Conservation (phyloP, 2,797 vertebrate genomes). For the Eleutherodactylus coqui region DNA sequence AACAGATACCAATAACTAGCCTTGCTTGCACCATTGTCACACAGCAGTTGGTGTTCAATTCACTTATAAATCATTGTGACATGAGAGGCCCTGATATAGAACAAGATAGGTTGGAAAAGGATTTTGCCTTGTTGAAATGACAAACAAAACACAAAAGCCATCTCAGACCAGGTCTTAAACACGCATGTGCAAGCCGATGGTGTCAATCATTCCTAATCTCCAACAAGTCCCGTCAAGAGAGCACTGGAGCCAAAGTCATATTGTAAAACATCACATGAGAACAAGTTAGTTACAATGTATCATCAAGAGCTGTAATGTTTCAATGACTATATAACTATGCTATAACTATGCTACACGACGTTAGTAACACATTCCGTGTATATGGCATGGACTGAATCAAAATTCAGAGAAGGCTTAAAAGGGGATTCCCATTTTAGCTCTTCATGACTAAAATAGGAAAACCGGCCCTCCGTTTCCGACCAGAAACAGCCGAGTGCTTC, state of each 20-base stretch:
- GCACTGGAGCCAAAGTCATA: not conserved
- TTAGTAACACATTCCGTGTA: too few relatives aligned
- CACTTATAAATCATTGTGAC: conserved; percentile 2
- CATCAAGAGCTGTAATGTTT: not conserved
- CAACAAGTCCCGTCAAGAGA: conserved; percentile 35
- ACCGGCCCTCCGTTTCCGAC: too few relatives aligned
- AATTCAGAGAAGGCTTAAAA: too few relatives aligned
- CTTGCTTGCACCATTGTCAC: not conserved
- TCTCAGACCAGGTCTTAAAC: conserved; percentile 60
- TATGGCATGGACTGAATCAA: too few relatives aligned
- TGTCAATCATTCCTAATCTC: conserved; percentile 48
- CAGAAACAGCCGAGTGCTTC: too few relatives aligned
- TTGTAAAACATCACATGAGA: not conserved
- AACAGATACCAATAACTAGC: not conserved
- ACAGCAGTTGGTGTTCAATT: not conserved
- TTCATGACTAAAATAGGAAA: too few relatives aligned
- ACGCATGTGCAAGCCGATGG: conserved; percentile 45
- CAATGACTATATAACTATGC: not conserved
- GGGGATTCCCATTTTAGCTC: too few relatives aligned
- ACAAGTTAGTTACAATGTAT: not conserved
- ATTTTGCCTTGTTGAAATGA: conserved; percentile 23
- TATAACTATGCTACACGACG: too few relatives aligned
- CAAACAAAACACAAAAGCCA: conserved; percentile 60
- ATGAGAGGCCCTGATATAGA: conserved; percentile 44
- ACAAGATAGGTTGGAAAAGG: conserved; percentile 67